Evolutionary conservation across 2,113 vertebrate species (phyloP).

Genomic region (Corythornis vintsioides): DNA sequence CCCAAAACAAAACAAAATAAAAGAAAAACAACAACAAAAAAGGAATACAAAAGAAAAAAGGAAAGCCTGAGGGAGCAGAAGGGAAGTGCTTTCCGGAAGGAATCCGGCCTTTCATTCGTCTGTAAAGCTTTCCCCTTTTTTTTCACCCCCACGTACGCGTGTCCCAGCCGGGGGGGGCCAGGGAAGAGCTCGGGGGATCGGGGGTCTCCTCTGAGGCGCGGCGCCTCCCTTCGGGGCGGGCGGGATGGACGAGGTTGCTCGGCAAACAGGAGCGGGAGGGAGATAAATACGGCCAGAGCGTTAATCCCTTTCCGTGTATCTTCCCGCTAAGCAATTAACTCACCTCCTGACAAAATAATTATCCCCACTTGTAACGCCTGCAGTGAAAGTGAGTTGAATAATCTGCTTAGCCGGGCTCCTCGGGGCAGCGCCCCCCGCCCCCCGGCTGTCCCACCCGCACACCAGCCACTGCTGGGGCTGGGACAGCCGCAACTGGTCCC

Average conservation of each 20-base stretch:
- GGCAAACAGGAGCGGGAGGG: too few relatives aligned
- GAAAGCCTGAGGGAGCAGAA: background rate
- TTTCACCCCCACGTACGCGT: background rate
- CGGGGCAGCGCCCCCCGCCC: too few relatives aligned
- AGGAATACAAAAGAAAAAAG: accelerated
- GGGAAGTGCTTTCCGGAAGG: background rate
- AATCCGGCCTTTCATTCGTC: background rate
- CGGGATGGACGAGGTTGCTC: background rate
- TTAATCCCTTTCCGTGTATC: constrained; percentile 27
- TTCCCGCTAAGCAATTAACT: background rate
- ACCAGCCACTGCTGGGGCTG: background rate
- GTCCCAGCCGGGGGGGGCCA: background rate
- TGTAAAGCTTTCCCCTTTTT: background rate
- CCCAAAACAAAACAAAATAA: too few relatives aligned
- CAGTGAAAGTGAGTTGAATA: background rate
- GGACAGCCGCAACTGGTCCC: background rate
- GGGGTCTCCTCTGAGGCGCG: background rate
- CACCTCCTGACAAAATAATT: background rate
- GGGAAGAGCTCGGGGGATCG: background rate
- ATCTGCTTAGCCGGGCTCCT: background rate
- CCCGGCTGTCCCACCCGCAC: background rate
- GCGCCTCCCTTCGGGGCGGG: background rate
- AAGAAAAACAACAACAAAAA: too few relatives aligned
- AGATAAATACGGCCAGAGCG: background rate
- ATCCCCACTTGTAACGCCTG: background rate